A percentile compares a stretch with the other conserved stretches of the same genome.
Evolutionary conservation across 2,113 vertebrate species (phyloP).

Genomic region (Odontophorus gujanensis): DNA sequence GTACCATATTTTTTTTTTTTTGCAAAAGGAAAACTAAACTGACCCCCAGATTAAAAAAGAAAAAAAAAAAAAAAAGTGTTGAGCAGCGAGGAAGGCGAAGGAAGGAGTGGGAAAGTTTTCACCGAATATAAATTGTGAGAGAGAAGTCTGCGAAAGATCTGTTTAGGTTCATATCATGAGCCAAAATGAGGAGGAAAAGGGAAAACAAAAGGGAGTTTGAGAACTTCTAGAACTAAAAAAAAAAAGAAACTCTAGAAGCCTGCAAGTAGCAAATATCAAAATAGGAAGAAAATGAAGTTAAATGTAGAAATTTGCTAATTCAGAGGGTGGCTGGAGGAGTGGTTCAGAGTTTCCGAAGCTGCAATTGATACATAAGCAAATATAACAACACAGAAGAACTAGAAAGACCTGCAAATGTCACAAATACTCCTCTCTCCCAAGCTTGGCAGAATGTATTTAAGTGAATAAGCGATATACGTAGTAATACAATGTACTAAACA

Average conservation of each 20-base stretch:
- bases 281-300: constrained; percentile 2
- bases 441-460: not conserved
- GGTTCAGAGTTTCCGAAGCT: not conserved
- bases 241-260: not conserved
- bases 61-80: constrained; percentile 20
- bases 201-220: constrained; percentile 28
- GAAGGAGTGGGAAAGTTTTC: constrained; percentile 52
- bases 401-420: not conserved
- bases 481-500: constrained; percentile 7
- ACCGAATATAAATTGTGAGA: constrained; percentile 47
- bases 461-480: not conserved
- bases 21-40: constrained; percentile 40
- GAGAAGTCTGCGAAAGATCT: constrained; percentile 54
- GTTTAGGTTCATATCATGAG: not conserved
- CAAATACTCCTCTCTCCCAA: not conserved
- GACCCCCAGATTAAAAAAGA: constrained; percentile 19
- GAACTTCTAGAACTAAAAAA: not conserved
- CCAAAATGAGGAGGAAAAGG: constrained; percentile 6
- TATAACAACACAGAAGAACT: not conserved
- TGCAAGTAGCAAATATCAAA: not conserved
- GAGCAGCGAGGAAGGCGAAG: not conserved
- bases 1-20: constrained; percentile 9
- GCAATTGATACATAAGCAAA: constrained; percentile 17
- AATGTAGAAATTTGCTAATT: not conserved
- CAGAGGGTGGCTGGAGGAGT: not conserved